These are phyloP conservation scores for Psittacula echo DNA, from an alignment of 2,797 vertebrate genomes.

Conservation along the genomic window DNA sequence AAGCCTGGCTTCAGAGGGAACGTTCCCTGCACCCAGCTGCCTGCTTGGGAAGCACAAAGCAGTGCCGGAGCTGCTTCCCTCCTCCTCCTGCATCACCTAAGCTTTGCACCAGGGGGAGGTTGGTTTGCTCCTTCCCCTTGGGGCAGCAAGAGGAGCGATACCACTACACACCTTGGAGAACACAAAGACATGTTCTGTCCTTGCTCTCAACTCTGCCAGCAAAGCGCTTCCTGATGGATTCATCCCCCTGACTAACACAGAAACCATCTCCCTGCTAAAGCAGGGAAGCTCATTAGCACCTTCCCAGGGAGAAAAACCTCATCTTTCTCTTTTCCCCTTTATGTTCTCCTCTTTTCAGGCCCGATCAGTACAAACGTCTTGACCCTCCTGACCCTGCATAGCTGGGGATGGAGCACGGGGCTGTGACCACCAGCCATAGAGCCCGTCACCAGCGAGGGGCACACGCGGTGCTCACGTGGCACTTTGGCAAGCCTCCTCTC, in stretches of 20 bases:
- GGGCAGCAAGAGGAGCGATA: not conserved
- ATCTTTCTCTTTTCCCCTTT: not conserved
- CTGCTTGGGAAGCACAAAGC: not conserved
- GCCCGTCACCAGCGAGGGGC: not conserved
- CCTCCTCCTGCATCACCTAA: not conserved
- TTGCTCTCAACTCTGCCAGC: not conserved
- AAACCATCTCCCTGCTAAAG: not conserved
- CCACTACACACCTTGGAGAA: fast-evolving
- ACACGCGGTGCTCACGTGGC: fast-evolving
- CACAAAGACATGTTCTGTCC: not conserved
- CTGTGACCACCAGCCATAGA: fast-evolving
- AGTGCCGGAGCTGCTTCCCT: not conserved
- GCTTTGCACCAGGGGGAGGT: fast-evolving
- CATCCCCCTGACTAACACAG: not conserved
- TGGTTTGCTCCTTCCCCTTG: not conserved
- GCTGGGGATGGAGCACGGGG: fast-evolving
- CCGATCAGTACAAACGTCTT: not conserved
- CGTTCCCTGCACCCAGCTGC: fast-evolving
- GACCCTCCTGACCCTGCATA: not conserved
- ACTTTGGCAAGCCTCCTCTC: not conserved
- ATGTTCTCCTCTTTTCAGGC: not conserved
- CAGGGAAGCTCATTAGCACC: constrained; percentile 31
- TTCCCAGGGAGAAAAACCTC: not conserved
- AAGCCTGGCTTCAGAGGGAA: not conserved
- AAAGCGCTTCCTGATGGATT: not conserved